Conservation (phyloP, 2,888 invertebrate species). For the Spatulosminthurus flaviceps region DNA sequence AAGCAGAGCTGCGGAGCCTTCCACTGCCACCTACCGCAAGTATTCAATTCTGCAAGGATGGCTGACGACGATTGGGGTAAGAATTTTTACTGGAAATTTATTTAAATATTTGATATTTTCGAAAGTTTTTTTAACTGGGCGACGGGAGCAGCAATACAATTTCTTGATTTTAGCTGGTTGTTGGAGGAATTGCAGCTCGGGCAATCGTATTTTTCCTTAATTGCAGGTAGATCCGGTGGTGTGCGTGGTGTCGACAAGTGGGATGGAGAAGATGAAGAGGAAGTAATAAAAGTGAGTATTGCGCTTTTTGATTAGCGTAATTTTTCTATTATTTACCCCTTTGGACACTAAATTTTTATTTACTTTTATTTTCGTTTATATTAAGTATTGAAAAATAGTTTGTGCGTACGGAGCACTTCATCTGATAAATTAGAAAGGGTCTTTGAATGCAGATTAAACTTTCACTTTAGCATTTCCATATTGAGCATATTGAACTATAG, state of each 20-base stretch:
- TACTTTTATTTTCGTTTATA: no score
- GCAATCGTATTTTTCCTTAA: not conserved
- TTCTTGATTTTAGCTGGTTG: not conserved
- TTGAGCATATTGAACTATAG: not conserved
- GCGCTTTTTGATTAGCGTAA: not conserved
- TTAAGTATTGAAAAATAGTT: no score
- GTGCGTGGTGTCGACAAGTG: slow-evolving; percentile 52
- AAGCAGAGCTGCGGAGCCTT: not conserved
- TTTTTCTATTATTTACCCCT: not conserved
- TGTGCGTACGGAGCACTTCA: no score
- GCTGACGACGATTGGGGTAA: slow-evolving; percentile 61
- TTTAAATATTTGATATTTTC: slow-evolving; percentile 16
- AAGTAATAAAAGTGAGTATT: slow-evolving; percentile 54
- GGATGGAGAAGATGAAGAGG: slow-evolving; percentile 62
- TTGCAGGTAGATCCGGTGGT: slow-evolving; percentile 24
- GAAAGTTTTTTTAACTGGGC: not conserved
- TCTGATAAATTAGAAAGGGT: no score
- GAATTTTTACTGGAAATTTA: slow-evolving; percentile 42
- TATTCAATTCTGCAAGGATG: slow-evolving; percentile 47
- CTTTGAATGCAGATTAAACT: not conserved
- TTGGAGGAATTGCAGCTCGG: not conserved
- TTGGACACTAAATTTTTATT: not conserved
- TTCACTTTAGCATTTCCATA: not conserved
- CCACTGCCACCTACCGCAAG: slow-evolving; percentile 18
- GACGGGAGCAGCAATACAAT: no score